Evolutionary conservation across 2,888 invertebrate genomes (phyloP), one percentile per base, ranked within the genome.

Genomic region (Caenorhabditis wallacei): DNA sequence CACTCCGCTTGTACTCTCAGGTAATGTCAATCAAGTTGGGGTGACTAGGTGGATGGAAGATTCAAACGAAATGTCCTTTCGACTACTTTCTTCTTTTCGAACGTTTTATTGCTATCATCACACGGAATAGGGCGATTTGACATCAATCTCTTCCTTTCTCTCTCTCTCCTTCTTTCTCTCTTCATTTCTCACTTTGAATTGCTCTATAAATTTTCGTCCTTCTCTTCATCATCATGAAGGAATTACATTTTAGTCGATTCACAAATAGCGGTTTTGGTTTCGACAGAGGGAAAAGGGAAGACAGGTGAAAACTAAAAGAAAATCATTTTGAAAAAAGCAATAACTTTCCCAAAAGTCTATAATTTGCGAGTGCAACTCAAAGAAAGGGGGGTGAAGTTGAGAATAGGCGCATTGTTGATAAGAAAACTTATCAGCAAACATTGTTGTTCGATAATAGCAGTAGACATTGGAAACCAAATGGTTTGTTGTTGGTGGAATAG

Each of bases 51-150:
- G 46, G 51, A n/a, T n/a, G n/a, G 51, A 51, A 30, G 66, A 53
- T 53, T 53, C 22, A 22, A 66, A 43, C 24, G 68, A 53, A 59
- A 30, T 68, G 68, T 68, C 68, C 76, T 68, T 57, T 66, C 64
- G 30, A 53, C 61, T 54, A 54, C 56, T 64, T 66, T 66, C 66
- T 40, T 54, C 54, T 57, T n/a, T 66, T 59, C 48, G 68, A 76
- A 68, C 76, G 68, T 78, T 78, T 78, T 78, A 78, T 78, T 78
- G 78, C 78, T 78, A 78, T 78, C 78, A 78, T 78, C 78, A 70
- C 69, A 63, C 68, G 54, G 68, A 63, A 69, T 61, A 69, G 69
- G 69, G 61, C 54, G 76, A 57, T 69, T 48, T 26, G 64, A 74
- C 74, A 74, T 74, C 75, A 66, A 75, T 75, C 56, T 61, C 53